Conservation (phyloP, 2,797 vertebrate species). For the Hozukius guyotensis region DNA sequence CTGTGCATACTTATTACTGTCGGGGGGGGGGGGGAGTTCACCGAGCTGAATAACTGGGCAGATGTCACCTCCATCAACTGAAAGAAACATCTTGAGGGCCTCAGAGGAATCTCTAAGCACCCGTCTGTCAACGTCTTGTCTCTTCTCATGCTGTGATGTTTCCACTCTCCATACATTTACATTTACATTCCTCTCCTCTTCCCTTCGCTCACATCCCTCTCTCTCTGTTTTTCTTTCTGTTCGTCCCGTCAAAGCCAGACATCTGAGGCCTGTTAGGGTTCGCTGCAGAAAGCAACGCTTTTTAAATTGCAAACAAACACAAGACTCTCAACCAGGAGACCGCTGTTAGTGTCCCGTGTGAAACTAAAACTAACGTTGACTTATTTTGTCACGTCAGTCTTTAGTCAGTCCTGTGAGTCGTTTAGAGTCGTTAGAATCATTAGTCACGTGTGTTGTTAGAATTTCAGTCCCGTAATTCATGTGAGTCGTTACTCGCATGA, state of each 20-base stretch:
- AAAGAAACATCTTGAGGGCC: neutral
- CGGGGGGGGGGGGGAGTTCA: neutral
- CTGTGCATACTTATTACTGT: neutral
- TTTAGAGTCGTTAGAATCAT: no score
- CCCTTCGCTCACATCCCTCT: neutral
- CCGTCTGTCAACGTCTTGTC: neutral
- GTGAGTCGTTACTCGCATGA: no score
- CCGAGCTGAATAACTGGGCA: neutral
- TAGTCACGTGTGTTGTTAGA: no score
- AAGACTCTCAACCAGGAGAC: no score
- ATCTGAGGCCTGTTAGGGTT: constrained; percentile 31
- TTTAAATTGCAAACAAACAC: constrained; percentile 4
- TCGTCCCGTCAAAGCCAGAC: neutral
- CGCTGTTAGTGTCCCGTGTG: no score
- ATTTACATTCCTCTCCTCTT: neutral
- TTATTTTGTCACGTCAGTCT: no score
- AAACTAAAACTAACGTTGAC: no score
- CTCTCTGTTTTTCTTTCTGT: neutral
- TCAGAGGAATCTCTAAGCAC: neutral
- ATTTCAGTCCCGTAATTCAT: no score
- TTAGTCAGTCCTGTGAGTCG: no score
- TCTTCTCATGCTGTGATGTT: neutral
- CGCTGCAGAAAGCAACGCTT: constrained; percentile 6
- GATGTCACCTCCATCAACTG: neutral
- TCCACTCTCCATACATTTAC: neutral